A percentile compares a stretch with the other conserved stretches of the same genome.
phyloP scores from a whole-genome alignment of 2,113 vertebrate species.

The Scatophagus argus region DNA sequence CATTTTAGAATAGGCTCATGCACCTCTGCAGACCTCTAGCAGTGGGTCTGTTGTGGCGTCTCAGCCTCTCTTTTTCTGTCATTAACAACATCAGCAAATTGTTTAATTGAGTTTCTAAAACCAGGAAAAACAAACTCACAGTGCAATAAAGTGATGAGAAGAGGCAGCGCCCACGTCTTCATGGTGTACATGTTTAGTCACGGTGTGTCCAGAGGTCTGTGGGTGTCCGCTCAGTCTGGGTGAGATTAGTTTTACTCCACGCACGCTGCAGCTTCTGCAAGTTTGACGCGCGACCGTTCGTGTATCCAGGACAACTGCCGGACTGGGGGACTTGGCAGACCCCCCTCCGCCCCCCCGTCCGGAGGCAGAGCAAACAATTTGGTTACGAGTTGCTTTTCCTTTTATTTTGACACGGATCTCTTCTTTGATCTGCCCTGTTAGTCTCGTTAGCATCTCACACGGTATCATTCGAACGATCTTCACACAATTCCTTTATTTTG shows the following conservation, averaged over 20 bases:
- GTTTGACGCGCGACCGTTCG: slow-evolving; percentile 25
- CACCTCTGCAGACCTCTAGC: neutral
- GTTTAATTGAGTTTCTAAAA: slow-evolving; percentile 1
- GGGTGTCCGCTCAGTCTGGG: slow-evolving; percentile 8
- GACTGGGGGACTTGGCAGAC: no score
- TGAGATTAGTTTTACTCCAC: slow-evolving; percentile 29
- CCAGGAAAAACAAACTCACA: slow-evolving; percentile 55
- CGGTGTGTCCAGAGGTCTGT: neutral
- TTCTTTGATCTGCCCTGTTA: neutral
- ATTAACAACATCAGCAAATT: neutral
- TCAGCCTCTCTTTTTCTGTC: neutral
- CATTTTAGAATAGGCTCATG: no score
- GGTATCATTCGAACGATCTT: neutral
- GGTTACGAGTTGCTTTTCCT: slow-evolving; percentile 8
- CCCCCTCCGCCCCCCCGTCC: no score
- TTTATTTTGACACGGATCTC: neutral
- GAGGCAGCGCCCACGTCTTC: slow-evolving; percentile 54
- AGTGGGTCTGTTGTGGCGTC: neutral
- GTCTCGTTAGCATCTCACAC: no score
- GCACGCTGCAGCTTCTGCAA: slow-evolving; percentile 44
- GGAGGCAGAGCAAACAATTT: neutral
- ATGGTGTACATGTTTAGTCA: slow-evolving; percentile 5
- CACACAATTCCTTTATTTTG: neutral
- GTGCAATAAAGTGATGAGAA: slow-evolving; percentile 69
- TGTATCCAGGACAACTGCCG: slow-evolving; percentile 35